Evolutionary conservation across 1,140 invertebrate genomes (phyloP).

Genomic region (Tetramorium simillimum): DNA sequence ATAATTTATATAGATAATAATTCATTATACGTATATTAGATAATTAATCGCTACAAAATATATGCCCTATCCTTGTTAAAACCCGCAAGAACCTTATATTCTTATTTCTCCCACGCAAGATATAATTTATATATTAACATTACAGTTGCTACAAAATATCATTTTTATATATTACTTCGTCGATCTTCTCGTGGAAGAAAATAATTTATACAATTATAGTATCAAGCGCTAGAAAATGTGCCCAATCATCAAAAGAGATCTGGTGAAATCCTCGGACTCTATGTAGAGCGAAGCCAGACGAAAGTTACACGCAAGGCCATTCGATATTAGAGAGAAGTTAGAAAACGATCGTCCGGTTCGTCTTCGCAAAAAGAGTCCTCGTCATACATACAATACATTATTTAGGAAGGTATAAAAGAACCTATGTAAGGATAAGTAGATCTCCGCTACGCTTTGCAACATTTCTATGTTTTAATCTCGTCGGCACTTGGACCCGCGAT

Average conservation of each 20-base stretch:
- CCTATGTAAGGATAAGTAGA: slow-evolving; percentile 18
- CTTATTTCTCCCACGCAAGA: background rate
- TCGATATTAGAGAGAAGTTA: background rate
- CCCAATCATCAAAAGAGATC: background rate
- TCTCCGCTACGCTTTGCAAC: background rate
- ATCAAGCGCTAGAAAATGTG: background rate
- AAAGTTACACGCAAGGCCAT: slow-evolving; percentile 1
- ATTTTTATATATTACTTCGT: background rate
- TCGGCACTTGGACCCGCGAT: slow-evolving; percentile 47
- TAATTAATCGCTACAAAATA: slow-evolving; percentile 29
- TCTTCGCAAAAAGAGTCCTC: background rate
- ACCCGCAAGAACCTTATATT: background rate
- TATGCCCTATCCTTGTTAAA: background rate
- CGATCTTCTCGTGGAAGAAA: background rate
- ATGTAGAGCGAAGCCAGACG: background rate
- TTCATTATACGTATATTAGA: slow-evolving; percentile 2
- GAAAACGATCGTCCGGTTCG: background rate
- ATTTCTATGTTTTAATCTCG: slow-evolving; percentile 16
- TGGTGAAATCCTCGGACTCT: background rate
- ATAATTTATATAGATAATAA: slow-evolving; percentile 32
- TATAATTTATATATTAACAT: slow-evolving; percentile 1
- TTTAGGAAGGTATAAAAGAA: slow-evolving; percentile 27
- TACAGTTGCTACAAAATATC: slow-evolving; percentile 25
- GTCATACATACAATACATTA: background rate
- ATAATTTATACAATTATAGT: slow-evolving; percentile 25